Conservation (phyloP, 2,113 vertebrate species). For the Struthio camelus region DNA sequence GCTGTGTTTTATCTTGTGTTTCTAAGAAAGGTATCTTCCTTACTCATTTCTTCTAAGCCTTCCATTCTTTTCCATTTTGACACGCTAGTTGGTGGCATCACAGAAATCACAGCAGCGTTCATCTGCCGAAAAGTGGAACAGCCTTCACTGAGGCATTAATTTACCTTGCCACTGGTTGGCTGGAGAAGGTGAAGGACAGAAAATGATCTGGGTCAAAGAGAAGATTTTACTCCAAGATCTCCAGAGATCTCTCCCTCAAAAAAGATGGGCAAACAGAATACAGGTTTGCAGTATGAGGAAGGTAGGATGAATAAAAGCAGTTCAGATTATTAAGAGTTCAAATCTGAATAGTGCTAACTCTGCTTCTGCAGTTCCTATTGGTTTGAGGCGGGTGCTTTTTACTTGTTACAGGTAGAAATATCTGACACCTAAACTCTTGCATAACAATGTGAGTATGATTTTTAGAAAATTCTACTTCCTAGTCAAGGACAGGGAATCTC, state of each 20-base stretch:
- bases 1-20: not conserved
- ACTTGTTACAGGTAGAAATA: not conserved
- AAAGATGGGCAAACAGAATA: not conserved
- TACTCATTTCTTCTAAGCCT: not conserved
- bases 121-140: not conserved
- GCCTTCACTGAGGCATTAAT: not conserved
- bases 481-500: not conserved
- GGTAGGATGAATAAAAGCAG: not conserved
- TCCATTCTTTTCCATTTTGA: not conserved
- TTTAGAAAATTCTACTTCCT: not conserved
- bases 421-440: not conserved
- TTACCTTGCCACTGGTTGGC: not conserved
- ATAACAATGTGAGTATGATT: not conserved
- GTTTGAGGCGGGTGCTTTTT: not conserved
- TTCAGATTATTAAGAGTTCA: not conserved
- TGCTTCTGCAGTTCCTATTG: not conserved
- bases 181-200: not conserved
- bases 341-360: not conserved
- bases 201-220: not conserved
- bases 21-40: not conserved
- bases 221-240: not conserved
- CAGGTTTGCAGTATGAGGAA: not conserved
- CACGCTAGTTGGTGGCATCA: not conserved
- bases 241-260: not conserved
- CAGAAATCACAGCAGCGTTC: not conserved